Evolutionary conservation across 92 coral and sea anemone species (phyloP).

Genomic region (Paramuricea clavata): DNA sequence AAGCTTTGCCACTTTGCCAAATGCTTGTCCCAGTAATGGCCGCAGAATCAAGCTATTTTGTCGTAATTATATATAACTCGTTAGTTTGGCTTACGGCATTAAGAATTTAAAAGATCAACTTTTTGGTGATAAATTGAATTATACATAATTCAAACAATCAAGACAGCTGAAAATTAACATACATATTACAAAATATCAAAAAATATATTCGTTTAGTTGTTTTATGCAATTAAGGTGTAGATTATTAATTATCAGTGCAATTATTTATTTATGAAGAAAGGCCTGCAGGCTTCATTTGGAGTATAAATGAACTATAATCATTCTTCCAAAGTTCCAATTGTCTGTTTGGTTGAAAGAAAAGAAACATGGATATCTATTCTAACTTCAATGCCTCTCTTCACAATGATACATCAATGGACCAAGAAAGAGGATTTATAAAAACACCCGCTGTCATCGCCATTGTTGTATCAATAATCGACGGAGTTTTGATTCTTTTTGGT

Average conservation of each 20-base stretch:
- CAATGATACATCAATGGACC: not conserved
- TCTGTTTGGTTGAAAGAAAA: not conserved
- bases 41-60: too few relatives aligned
- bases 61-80: too few relatives aligned
- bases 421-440: not conserved
- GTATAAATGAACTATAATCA: not conserved
- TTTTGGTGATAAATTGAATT: not conserved
- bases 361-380: not conserved
- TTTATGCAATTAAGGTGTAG: too few relatives aligned
- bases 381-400: not conserved
- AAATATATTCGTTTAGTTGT: too few relatives aligned
- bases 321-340: not conserved
- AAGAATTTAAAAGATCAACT: not conserved
- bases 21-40: too few relatives aligned
- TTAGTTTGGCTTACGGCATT: too few relatives aligned
- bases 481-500: constrained; percentile 1
- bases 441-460: constrained; percentile 14
- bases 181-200: too few relatives aligned
- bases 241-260: not conserved
- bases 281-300: not conserved
- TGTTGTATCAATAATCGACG: constrained; percentile 2
- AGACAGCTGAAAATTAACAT: too few relatives aligned
- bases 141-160: too few relatives aligned
- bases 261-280: not conserved
- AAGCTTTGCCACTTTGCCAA: too few relatives aligned